Percentiles rank a stretch among this genome's conserved stretches.
Evolutionary conservation across 2,113 vertebrate species (phyloP).

Genomic region (Dipodomys ordii): DNA sequence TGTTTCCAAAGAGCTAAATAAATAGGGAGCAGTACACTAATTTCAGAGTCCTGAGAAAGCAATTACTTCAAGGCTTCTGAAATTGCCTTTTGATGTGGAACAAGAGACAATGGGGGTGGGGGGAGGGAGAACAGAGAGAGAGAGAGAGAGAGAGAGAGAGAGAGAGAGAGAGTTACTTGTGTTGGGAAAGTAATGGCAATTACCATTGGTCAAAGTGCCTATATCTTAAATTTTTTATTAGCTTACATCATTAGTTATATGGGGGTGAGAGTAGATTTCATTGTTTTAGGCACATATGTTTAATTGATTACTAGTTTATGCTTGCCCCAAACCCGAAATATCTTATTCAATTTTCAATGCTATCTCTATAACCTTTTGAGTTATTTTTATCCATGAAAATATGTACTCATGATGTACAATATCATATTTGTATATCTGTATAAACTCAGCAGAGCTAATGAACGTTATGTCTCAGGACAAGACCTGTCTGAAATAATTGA

Average conservation of each 20-base stretch:
- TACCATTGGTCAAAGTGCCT: neutral
- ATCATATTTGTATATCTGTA: neutral
- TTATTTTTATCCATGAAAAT: neutral
- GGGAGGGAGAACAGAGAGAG: neutral
- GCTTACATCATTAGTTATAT: no score
- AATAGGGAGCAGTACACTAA: slow-evolving; percentile 35
- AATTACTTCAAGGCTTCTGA: slow-evolving; percentile 14
- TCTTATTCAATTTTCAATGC: no score
- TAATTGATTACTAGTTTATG: slow-evolving; percentile 42
- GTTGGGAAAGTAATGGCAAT: slow-evolving; percentile 53
- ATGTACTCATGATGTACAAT: neutral
- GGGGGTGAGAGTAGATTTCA: no score
- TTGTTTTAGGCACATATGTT: neutral
- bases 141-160: no score
- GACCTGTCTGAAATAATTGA: no score
- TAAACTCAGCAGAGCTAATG: neutral
- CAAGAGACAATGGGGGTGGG: neutral
- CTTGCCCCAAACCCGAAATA: slow-evolving; percentile 59
- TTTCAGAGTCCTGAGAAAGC: slow-evolving; percentile 61
- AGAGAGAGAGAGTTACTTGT: neutral
- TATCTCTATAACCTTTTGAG: neutral
- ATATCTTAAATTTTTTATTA: no score
- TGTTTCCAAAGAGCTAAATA: slow-evolving; percentile 64
- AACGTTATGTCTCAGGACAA: neutral
- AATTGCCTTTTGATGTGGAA: slow-evolving; percentile 30